Conservation (phyloP, 2,888 invertebrate genomes). For the Bombylius major region DNA sequence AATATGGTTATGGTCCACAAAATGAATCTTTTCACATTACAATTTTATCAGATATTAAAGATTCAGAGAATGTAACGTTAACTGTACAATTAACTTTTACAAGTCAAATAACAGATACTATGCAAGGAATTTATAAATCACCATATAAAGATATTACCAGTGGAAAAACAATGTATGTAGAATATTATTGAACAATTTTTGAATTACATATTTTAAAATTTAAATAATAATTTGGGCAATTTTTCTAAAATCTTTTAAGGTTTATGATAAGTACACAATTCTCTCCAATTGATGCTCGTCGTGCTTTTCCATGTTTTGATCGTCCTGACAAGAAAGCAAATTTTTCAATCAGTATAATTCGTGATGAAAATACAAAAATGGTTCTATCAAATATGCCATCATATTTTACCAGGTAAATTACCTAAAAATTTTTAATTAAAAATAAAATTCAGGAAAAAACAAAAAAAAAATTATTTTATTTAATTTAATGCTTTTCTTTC, state of each 20-base stretch:
- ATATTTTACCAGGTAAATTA: conserved; percentile 24
- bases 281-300: conserved; percentile 63
- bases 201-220: background rate
- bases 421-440: conserved; percentile 9
- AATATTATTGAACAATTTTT: background rate
- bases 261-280: conserved; percentile 71
- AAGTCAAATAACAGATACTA: conserved; percentile 41
- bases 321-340: conserved; percentile 70
- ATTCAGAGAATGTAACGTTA: conserved; percentile 22
- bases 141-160: conserved; percentile 35
- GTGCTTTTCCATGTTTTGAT: conserved; percentile 80
- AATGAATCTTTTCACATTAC: conserved; percentile 30
- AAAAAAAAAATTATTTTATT: background rate
- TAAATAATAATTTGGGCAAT: background rate
- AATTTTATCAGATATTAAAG: conserved; percentile 12
- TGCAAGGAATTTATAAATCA: conserved; percentile 44
- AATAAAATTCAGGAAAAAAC: background rate
- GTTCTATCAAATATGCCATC: conserved; percentile 53
- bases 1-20: conserved; percentile 29
- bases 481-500: background rate
- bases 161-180: conserved; percentile 33
- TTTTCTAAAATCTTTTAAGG: conserved; percentile 33
- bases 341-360: conserved; percentile 55
- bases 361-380: conserved; percentile 38
- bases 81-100: conserved; percentile 40